Base-by-base conservation (phyloP, 2,113 vertebrate genomes). In the Phrynosoma blainvillii region DNA sequence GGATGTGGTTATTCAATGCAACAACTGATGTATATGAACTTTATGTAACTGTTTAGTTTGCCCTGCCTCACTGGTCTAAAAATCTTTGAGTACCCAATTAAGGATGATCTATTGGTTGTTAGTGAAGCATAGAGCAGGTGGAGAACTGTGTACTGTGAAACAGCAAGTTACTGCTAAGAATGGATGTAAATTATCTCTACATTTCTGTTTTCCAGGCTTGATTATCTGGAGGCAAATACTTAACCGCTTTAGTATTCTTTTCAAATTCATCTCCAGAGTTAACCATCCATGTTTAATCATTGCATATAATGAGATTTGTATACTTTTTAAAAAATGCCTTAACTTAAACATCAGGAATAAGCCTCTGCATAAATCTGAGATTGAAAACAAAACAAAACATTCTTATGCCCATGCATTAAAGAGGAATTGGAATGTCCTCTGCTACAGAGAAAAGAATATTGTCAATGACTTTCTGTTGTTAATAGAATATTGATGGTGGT, bases 261-360 rank as follows among this genome's bases (percentile, higher is more conserved):
- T 62, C 88, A 84, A 93, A 94, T 94, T 93, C 90, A 90, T 94
- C 78, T 89, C 59, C 30, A 77, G 36, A 85, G 84, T 89, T 95
- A 92, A 93, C 91, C 89, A 94, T 91, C 93, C 65, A 66, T 92
- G 89, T 85, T 92, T 95, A 93, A 94, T 93, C 88, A 89, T 87
- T 91, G 36, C 16, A 90, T 27, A 85, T 88, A 95, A 90, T 92
- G 79, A 94, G 87, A 91, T 94, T 90, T 92, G 75, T 89, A 92
- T 59, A 90, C 82, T 62, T 92, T 75, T n/a, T 10, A n/a, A 86
- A 92, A 90, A 84, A 91, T 85, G 11, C 84, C 23, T 86, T 88
- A 92, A 88, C 84, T 88, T 92, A 88, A 94, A 79, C 56, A 88
- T 83, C 89, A 21, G 89, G 87, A 87, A 86, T 81, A 91, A 76